Conservation (phyloP, 2,113 vertebrate genomes). For the Proteles cristata region DNA sequence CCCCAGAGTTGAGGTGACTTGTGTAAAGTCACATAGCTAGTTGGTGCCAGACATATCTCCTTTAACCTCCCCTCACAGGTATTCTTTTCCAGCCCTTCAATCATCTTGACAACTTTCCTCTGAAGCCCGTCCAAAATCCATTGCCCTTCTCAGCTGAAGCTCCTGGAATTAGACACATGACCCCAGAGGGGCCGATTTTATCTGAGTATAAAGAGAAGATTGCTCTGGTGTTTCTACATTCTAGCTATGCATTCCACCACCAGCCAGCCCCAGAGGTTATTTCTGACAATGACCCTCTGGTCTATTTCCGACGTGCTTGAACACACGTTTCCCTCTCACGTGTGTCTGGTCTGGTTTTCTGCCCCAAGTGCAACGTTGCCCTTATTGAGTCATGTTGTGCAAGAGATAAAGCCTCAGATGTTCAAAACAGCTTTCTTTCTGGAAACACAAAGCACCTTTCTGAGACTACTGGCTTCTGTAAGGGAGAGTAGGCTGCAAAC, state of each 20-base stretch:
- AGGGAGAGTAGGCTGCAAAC: not conserved
- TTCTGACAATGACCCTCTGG: constrained; percentile 18
- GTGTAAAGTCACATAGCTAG: not conserved
- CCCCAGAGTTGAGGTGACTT: not conserved
- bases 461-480: not conserved
- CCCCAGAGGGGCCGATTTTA: not conserved
- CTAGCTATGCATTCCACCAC: not conserved
- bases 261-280: not conserved
- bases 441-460: not conserved
- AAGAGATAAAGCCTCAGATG: not conserved
- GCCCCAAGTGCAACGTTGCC: not conserved
- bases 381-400: not conserved
- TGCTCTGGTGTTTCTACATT: not conserved
- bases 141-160: constrained; percentile 26
- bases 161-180: constrained; percentile 35
- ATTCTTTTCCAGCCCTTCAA: constrained; percentile 26
- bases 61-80: not conserved
- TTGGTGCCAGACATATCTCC: not conserved
- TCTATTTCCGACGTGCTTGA: constrained; percentile 21
- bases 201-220: not conserved
- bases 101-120: constrained; percentile 46
- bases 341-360: not conserved
- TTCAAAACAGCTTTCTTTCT: constrained; percentile 36
- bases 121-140: constrained; percentile 50
- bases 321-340: not conserved